Percentiles rank a stretch among this genome's conserved stretches.
These are phyloP conservation scores for Tragopan temminckii DNA, from an alignment of 2,797 vertebrate genomes.

Conservation along the genomic window DNA sequence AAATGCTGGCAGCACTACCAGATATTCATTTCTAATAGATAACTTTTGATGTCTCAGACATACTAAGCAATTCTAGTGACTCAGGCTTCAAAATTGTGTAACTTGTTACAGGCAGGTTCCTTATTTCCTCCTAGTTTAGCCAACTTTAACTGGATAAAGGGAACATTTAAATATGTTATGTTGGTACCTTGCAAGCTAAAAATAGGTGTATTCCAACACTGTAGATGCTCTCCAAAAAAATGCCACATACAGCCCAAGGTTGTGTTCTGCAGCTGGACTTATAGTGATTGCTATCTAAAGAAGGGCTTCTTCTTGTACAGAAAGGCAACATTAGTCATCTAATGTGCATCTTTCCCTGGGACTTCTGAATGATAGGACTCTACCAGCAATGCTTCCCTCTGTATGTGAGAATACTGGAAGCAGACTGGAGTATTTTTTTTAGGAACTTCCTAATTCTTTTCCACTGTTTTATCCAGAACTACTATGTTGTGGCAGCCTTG, in stretches of 20 bases:
- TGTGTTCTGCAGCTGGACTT: not conserved
- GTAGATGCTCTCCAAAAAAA: not conserved
- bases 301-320: not conserved
- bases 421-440: not conserved
- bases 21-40: not conserved
- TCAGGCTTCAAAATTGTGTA: not conserved
- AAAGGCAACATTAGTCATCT: not conserved
- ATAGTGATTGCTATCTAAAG: not conserved
- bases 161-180: not conserved
- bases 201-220: not conserved
- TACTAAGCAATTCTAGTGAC: not conserved
- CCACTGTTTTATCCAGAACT: not conserved
- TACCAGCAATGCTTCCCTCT: not conserved
- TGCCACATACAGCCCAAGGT: not conserved
- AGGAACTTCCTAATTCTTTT: not conserved
- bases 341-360: not conserved
- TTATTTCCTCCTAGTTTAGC: not conserved
- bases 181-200: not conserved
- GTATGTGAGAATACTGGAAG: not conserved
- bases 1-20: not conserved
- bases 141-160: not conserved
- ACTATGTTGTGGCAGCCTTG: fast-evolving
- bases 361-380: not conserved
- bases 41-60: not conserved
- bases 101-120: not conserved